These are phyloP conservation scores for Pheosia tremula DNA, from an alignment of 2,888 invertebrate species.

Conservation along the genomic window DNA sequence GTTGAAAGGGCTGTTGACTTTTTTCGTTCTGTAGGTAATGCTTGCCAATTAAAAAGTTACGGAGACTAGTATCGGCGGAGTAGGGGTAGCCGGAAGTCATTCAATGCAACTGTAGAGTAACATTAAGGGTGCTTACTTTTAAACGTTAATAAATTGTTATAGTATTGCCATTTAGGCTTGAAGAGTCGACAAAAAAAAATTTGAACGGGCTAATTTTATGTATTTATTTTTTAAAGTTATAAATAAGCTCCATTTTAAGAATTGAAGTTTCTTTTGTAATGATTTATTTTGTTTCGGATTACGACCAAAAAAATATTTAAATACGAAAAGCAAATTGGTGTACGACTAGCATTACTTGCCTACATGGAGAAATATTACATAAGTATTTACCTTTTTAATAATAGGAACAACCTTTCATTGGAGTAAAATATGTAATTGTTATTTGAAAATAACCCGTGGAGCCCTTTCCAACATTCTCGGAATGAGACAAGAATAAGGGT, in stretches of 20 bases:
- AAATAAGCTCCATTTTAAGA: too few relatives aligned
- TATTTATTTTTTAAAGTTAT: not conserved
- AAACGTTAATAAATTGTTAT: not conserved
- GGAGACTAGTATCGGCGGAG: constrained; percentile 49
- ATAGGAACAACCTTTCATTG: too few relatives aligned
- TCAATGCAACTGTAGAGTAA: constrained; percentile 46
- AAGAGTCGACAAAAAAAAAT: not conserved
- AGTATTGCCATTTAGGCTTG: not conserved
- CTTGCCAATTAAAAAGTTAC: constrained; percentile 72
- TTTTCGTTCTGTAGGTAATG: constrained; percentile 60
- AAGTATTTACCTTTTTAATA: too few relatives aligned
- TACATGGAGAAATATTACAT: too few relatives aligned
- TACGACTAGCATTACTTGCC: too few relatives aligned
- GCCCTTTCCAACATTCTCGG: too few relatives aligned
- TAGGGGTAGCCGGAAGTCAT: constrained; percentile 57
- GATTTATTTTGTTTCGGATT: too few relatives aligned
- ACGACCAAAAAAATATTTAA: too few relatives aligned
- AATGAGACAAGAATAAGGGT: not conserved
- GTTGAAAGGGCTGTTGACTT: constrained; percentile 61
- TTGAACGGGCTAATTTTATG: not conserved
- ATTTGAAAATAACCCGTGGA: too few relatives aligned
- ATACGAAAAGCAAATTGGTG: too few relatives aligned
- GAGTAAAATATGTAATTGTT: too few relatives aligned
- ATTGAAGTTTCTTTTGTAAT: too few relatives aligned
- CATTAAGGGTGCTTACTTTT: constrained; percentile 43